Evolutionary conservation across 2,113 vertebrate genomes (phyloP), one percentile per base, ranked within the genome.

Genomic region (Opisthocomus hoazin): DNA sequence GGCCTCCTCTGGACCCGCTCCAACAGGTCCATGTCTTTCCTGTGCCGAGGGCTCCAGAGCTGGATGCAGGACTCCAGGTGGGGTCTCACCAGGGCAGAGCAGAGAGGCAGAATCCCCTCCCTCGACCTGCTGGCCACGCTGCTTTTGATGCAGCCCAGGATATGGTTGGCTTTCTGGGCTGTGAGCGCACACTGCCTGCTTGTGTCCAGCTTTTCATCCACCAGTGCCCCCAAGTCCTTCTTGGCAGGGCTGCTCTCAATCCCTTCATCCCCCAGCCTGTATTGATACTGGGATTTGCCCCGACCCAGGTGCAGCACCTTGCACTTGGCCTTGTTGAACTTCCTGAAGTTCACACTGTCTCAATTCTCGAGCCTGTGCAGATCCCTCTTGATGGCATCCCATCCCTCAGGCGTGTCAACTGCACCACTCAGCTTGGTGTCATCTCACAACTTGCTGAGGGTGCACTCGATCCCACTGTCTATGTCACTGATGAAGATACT

Each of bases 1-100:
- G 16, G 5, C 12, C 30, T 50, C 15, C 15, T n/a, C n/a, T 34
- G 51, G n/a, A 56, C 50, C 2, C 1, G 0, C 7, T 85, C 23
- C n/a, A 48, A 6, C 4, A 46, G 5, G 4, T 23, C 11, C 7
- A 10, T 39, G 29, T 56, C 29, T 8, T 37, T 48, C 6, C 3
- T 75, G 18, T 46, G 10, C 70, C 61, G 22, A 14, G n/a, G 18
- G 5, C 18, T 19, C 39, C 29, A 46, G 15, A 50, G 27, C 6
- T 37, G 20, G 11, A 32, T 17, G 16, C 45, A 45, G 45, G 16
- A 45, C 4, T 45, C 2, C 9, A 27, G 30, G 12, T 21, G 34
- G 15, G 20, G 26, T 76, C 34, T 30, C 6, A 48, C 11, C 5
- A 60, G 5, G 6, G n/a, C 2, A 0, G 54, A 58, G 24, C 3